These are phyloP conservation scores for Morelia viridis DNA, from an alignment of 2,797 vertebrate species.

Conservation along the genomic window DNA sequence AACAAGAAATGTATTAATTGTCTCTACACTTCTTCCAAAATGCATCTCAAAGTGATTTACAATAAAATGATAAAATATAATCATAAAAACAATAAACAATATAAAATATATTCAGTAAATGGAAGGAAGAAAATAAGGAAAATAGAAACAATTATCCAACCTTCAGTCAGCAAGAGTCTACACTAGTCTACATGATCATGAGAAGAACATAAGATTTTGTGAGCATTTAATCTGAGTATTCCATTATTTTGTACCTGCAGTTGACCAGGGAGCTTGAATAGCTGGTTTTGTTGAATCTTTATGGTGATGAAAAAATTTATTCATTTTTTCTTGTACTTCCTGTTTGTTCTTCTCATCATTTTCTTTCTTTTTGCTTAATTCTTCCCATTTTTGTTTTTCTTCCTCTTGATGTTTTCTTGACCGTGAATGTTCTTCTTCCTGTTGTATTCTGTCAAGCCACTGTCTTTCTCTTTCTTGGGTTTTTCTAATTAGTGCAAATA, in stretches of 20 bases:
- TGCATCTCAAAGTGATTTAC: neutral
- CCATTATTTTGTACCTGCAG: slow-evolving; percentile 69
- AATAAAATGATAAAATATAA: neutral
- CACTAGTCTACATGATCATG: neutral
- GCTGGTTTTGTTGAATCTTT: slow-evolving; percentile 76
- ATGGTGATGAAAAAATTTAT: slow-evolving; percentile 84
- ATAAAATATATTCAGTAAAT: neutral
- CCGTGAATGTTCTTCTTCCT: slow-evolving; percentile 78
- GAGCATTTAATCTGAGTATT: neutral
- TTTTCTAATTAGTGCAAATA: slow-evolving; percentile 20
- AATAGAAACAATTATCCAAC: neutral
- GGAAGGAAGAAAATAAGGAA: neutral
- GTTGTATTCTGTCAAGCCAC: slow-evolving; percentile 70
- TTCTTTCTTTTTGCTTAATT: slow-evolving; percentile 72
- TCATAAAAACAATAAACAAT: neutral
- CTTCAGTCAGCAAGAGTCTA: neutral
- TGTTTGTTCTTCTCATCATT: slow-evolving; percentile 74
- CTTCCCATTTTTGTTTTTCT: slow-evolving; percentile 77
- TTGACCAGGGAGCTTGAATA: slow-evolving; percentile 77
- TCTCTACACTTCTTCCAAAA: neutral
- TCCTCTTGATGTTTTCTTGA: slow-evolving; percentile 83
- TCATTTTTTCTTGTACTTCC: slow-evolving; percentile 86
- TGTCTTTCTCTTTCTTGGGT: slow-evolving; percentile 73
- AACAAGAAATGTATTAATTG: neutral
- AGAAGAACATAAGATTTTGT: neutral